Evolutionary conservation across 2,888 invertebrate species (phyloP).

Genomic region (Himalopsyche tibetana): DNA sequence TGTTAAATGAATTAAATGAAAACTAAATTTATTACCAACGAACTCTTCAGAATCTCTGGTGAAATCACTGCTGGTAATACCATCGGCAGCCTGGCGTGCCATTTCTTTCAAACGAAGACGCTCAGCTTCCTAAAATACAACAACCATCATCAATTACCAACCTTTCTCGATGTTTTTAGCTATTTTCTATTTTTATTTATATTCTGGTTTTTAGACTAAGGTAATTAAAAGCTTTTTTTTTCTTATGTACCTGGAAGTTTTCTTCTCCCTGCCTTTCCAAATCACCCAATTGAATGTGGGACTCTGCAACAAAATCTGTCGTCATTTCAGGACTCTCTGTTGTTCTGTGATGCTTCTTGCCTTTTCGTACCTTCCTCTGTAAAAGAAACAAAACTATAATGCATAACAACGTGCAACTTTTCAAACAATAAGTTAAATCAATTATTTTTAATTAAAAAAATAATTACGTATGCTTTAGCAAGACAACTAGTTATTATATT

Average conservation of each 20-base stretch:
- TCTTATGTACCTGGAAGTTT: slow-evolving; percentile 57
- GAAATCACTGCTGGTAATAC: slow-evolving; percentile 64
- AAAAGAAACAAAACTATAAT: slow-evolving; percentile 4
- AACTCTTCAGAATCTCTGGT: slow-evolving; percentile 69
- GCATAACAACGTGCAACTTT: not conserved
- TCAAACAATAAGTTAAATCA: not conserved
- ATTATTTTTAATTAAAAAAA: too few relatives aligned
- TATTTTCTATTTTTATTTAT: too few relatives aligned
- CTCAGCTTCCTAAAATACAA: slow-evolving; percentile 70
- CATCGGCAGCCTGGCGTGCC: slow-evolving; percentile 65
- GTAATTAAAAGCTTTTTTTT: not conserved
- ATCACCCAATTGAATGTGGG: slow-evolving; percentile 44
- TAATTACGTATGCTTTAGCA: too few relatives aligned
- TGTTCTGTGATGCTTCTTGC: slow-evolving; percentile 47
- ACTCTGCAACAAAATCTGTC: not conserved
- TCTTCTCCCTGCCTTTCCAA: slow-evolving; percentile 54
- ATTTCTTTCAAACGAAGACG: slow-evolving; percentile 71
- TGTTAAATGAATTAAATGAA: not conserved
- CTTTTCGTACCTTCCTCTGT: slow-evolving; percentile 54
- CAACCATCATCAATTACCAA: not conserved
- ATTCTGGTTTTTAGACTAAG: too few relatives aligned
- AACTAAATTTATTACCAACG: slow-evolving; percentile 69
- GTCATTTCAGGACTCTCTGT: slow-evolving; percentile 46
- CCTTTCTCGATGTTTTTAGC: too few relatives aligned
- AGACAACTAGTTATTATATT: too few relatives aligned